Percentiles rank a stretch among this genome's conserved stretches.
These are phyloP conservation scores for Lagria hirta DNA, from an alignment of 2,888 invertebrate genomes.

Conservation along the genomic window DNA sequence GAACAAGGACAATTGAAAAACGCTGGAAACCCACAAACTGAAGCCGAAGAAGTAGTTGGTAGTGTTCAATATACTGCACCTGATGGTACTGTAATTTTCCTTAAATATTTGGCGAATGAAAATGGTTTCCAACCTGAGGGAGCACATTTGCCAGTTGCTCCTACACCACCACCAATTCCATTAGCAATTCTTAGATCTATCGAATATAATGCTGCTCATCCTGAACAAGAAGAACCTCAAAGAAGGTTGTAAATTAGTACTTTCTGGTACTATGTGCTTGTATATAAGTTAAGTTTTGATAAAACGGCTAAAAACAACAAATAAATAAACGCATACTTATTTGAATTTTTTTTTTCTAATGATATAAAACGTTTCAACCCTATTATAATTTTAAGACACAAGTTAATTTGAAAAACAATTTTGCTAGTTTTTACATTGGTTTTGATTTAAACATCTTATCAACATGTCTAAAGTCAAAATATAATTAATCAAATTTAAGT, in stretches of 20 bases:
- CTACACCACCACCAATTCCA: slow-evolving; percentile 71
- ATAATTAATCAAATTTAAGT: too few relatives aligned
- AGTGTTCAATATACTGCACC: slow-evolving; percentile 37
- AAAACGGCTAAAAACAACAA: slow-evolving; percentile 6
- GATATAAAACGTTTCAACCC: too few relatives aligned
- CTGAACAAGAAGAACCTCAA: slow-evolving; percentile 53
- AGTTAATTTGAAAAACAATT: too few relatives aligned
- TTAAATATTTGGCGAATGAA: slow-evolving; percentile 67
- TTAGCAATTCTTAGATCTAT: slow-evolving; percentile 67
- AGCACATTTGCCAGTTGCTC: slow-evolving; percentile 58
- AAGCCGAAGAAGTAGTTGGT: slow-evolving; percentile 42
- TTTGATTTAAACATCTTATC: too few relatives aligned
- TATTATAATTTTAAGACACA: too few relatives aligned
- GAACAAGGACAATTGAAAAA: slow-evolving; percentile 49
- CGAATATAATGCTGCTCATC: slow-evolving; percentile 66
- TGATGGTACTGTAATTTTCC: slow-evolving; percentile 47
- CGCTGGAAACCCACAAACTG: slow-evolving; percentile 38
- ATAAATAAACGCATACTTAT: not conserved
- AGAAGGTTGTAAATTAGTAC: slow-evolving; percentile 18
- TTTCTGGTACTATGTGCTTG: slow-evolving; percentile 3
- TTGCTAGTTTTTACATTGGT: too few relatives aligned
- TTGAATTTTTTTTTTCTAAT: too few relatives aligned
- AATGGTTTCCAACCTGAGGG: slow-evolving; percentile 68
- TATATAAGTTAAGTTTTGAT: slow-evolving; percentile 3
- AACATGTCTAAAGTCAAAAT: too few relatives aligned